Conservation (phyloP, 1,140 invertebrate genomes). For the Matsumurasca onukii region DNA sequence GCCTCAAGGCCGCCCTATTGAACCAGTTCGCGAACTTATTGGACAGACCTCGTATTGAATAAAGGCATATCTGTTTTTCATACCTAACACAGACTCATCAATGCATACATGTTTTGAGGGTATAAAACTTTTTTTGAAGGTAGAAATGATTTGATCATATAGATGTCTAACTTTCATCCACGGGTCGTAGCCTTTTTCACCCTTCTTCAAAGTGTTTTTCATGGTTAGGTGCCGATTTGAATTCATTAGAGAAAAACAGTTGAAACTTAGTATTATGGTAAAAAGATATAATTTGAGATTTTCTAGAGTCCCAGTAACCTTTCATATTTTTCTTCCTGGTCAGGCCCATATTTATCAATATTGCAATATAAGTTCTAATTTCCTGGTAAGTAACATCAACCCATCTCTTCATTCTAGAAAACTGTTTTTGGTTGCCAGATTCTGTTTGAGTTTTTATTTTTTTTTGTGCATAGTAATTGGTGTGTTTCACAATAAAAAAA, state of each 20-base stretch:
- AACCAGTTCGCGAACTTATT: too few relatives aligned
- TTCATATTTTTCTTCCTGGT: conserved; percentile 13
- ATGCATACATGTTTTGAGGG: too few relatives aligned
- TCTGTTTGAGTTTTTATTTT: background rate
- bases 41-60: too few relatives aligned
- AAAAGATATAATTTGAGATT: conserved; percentile 12
- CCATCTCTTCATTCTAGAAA: conserved; percentile 10
- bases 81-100: too few relatives aligned
- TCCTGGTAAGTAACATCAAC: conserved; percentile 14
- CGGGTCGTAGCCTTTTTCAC: too few relatives aligned
- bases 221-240: conserved; percentile 9
- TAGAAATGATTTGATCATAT: too few relatives aligned
- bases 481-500: background rate
- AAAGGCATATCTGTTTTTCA: too few relatives aligned
- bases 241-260: background rate
- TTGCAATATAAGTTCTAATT: conserved; percentile 21
- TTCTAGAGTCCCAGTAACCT: conserved; percentile 9
- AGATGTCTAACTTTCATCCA: too few relatives aligned
- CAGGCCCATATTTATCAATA: conserved; percentile 28
- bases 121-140: too few relatives aligned
- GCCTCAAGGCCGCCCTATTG: too few relatives aligned
- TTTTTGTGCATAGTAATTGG: conserved; percentile 14
- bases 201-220: background rate
- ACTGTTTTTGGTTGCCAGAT: background rate
- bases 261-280: background rate